Conservation (phyloP, 2,888 invertebrate genomes). For the Agrochola circellaris region DNA sequence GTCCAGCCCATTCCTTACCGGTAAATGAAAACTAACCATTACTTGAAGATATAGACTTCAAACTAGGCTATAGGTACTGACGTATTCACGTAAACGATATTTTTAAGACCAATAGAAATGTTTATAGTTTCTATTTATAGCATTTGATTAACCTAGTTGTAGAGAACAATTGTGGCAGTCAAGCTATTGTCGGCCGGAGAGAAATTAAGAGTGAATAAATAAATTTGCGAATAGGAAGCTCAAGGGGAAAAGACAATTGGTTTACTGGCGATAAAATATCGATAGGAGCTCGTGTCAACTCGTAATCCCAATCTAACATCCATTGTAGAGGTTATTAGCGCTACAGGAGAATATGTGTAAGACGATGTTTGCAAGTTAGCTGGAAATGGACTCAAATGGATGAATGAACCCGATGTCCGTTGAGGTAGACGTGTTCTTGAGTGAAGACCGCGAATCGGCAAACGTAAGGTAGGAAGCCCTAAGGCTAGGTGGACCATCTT, state of each 20-base stretch:
- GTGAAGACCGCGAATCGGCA: no score
- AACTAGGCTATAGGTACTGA: constrained; percentile 35
- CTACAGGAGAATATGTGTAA: background rate
- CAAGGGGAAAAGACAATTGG: background rate
- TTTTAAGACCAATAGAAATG: constrained; percentile 43
- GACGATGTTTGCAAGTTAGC: background rate
- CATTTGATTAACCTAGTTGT: constrained; percentile 46
- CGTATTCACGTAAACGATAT: constrained; percentile 1
- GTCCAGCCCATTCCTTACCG: background rate
- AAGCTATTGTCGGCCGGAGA: background rate
- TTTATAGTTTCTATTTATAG: constrained; percentile 41
- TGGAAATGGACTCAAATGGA: background rate
- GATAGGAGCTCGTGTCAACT: background rate
- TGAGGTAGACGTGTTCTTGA: no score
- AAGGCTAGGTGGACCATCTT: no score
- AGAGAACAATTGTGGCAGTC: constrained; percentile 15
- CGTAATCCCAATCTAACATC: background rate
- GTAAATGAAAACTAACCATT: constrained; percentile 11
- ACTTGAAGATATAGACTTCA: constrained; percentile 13
- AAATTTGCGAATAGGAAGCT: background rate
- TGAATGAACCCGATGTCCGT: background rate
- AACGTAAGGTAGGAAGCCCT: no score
- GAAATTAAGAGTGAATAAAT: constrained; percentile 2
- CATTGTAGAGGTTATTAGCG: background rate
- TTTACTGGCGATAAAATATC: background rate